phyloP scores from a whole-genome alignment of 2,113 vertebrate genomes.

The Paramisgurnus dabryanus region DNA sequence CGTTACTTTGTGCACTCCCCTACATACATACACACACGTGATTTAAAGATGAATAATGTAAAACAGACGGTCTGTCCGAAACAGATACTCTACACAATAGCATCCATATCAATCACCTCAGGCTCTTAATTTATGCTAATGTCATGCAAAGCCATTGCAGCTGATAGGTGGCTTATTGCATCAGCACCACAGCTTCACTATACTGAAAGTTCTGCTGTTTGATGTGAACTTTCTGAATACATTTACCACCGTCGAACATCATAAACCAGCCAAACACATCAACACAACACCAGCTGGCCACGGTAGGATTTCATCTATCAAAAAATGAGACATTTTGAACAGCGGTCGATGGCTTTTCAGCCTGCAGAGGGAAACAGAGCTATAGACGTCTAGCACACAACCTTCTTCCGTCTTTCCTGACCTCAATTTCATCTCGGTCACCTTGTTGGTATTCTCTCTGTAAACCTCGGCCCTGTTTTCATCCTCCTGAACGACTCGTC shows the following conservation, averaged over 20 bases:
- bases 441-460: too few species aligned
- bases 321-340: background rate
- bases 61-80: background rate
- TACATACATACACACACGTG: background rate
- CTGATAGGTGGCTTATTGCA: conserved; percentile 42
- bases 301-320: background rate
- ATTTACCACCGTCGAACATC: background rate
- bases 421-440: conserved; percentile 44
- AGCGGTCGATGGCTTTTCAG: background rate
- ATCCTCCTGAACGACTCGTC: background rate
- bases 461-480: conserved; percentile 34
- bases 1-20: too few species aligned
- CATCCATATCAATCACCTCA: conserved; percentile 16
- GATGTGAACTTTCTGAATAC: conserved; percentile 15
- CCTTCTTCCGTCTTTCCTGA: conserved; percentile 41
- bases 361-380: background rate
- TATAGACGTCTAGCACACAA: background rate
- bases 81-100: background rate
- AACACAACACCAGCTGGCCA: background rate
- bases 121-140: conserved; percentile 45
- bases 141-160: conserved; percentile 49
- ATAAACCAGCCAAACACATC: background rate
- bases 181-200: conserved; percentile 29
- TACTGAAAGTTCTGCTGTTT: background rate
- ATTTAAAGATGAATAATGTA: background rate